These are phyloP conservation scores for Tribolium castaneum DNA, from an alignment of 1,140 invertebrate genomes.

Conservation along the genomic window DNA sequence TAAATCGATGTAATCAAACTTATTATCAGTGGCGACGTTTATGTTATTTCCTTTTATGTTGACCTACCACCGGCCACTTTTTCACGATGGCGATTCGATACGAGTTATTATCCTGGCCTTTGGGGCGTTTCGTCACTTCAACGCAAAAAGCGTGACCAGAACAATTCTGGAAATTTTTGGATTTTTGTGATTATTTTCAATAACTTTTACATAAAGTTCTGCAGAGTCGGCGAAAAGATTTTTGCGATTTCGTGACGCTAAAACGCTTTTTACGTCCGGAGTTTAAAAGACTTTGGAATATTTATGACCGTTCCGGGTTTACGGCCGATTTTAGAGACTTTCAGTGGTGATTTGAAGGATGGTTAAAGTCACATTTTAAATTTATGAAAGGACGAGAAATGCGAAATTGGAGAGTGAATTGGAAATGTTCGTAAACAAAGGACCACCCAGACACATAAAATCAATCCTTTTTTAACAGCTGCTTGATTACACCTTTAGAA, in stretches of 20 bases:
- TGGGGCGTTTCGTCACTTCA: background rate
- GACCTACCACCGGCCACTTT: conserved; percentile 1
- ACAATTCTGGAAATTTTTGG: no score
- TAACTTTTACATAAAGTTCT: no score
- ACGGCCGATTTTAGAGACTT: background rate
- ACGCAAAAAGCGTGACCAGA: no score
- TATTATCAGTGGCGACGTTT: background rate
- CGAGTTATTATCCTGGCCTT: background rate
- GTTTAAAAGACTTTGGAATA: background rate
- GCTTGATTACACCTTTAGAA: background rate
- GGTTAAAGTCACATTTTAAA: background rate
- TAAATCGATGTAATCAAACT: background rate
- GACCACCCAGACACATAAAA: no score
- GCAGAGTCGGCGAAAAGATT: no score
- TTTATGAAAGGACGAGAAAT: background rate
- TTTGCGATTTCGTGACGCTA: no score
- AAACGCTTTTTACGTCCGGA: background rate
- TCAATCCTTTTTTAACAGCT: no score
- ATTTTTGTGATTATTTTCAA: no score
- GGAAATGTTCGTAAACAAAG: no score
- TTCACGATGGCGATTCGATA: background rate
- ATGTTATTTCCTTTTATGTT: conserved; percentile 5
- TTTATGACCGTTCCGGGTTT: background rate
- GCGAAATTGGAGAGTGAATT: background rate
- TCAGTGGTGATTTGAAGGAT: background rate